These are phyloP conservation scores for Arrhopalites spinosus DNA, from an alignment of 2,888 invertebrate species.

Conservation along the genomic window DNA sequence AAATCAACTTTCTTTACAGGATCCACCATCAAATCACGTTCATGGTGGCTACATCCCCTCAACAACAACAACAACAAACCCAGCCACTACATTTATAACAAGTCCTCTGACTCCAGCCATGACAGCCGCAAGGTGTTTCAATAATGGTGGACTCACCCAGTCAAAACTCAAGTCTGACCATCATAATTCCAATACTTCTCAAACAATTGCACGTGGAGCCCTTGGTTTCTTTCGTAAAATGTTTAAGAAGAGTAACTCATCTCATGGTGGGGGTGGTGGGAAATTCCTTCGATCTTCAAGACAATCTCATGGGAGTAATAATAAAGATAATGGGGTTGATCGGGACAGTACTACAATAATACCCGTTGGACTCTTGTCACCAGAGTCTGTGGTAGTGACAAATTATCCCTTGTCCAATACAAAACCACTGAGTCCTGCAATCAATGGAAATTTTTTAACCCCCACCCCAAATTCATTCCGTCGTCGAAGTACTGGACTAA, in stretches of 20 bases:
- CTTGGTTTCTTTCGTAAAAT: conserved; percentile 54
- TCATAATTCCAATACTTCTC: conserved; percentile 31
- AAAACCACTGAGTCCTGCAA: conserved; percentile 47
- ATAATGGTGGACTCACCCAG: background rate
- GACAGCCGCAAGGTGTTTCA: too few relatives aligned
- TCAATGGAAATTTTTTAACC: conserved; percentile 51
- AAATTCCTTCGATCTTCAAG: conserved; percentile 29
- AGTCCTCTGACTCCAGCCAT: too few relatives aligned
- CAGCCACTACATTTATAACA: too few relatives aligned
- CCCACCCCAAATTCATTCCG: conserved; percentile 56
- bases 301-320: background rate
- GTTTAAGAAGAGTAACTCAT: conserved; percentile 49
- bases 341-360: conserved; percentile 26
- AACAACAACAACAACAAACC: conserved; percentile 30
- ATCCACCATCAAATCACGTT: background rate
- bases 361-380: conserved; percentile 34
- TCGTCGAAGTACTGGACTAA: conserved; percentile 43
- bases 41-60: too few relatives aligned
- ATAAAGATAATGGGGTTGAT: conserved; percentile 7
- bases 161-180: conserved; percentile 10
- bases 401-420: conserved; percentile 41
- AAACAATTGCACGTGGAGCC: conserved; percentile 52
- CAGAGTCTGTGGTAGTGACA: conserved; percentile 38
- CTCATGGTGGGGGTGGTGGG: background rate
- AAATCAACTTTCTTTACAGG: background rate